A percentile compares a stretch with the other conserved stretches of the same genome.
Conservation (phyloP, 2,888 invertebrate genomes). For the Cephus sareptanus region DNA sequence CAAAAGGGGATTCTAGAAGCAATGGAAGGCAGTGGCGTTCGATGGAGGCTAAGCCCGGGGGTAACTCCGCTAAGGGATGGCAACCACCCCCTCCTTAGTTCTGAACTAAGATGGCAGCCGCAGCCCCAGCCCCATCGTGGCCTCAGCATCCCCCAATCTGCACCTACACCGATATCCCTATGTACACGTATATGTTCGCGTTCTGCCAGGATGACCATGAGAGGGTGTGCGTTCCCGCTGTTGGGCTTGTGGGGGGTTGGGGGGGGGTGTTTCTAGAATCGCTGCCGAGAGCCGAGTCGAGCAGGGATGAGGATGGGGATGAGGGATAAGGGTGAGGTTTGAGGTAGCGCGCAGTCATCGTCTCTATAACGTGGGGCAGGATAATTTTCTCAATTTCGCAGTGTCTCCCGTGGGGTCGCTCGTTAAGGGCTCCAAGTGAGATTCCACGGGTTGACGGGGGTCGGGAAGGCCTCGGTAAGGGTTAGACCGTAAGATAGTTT, state of each 20-base stretch:
- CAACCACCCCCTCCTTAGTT: slow-evolving; percentile 61
- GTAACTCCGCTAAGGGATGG: slow-evolving; percentile 38
- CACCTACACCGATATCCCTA: background rate
- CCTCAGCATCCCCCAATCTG: slow-evolving; percentile 16
- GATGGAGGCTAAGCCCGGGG: slow-evolving; percentile 32
- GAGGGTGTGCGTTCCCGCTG: background rate
- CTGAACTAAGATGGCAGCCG: slow-evolving; percentile 63
- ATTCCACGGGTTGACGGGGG: slow-evolving; percentile 57
- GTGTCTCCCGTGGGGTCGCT: slow-evolving; percentile 63
- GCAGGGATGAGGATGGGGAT: background rate
- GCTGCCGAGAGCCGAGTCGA: background rate
- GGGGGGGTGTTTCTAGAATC: background rate
- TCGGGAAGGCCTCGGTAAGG: slow-evolving; percentile 35
- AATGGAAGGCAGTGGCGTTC: slow-evolving; percentile 7
- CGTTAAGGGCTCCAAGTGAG: slow-evolving; percentile 65
- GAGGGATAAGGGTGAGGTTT: background rate
- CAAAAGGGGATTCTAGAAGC: background rate
- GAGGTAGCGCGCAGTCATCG: slow-evolving; percentile 45
- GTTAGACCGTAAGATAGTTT: slow-evolving; percentile 63
- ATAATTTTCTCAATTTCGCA: slow-evolving; percentile 66
- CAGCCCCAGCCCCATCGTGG: slow-evolving; percentile 17
- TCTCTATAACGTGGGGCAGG: slow-evolving; percentile 57
- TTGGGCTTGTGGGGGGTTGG: background rate
- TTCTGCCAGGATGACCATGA: background rate
- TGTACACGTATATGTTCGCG: background rate